Base-by-base conservation (phyloP, 1,140 invertebrate species). In the Hycleus phaleratus region DNA sequence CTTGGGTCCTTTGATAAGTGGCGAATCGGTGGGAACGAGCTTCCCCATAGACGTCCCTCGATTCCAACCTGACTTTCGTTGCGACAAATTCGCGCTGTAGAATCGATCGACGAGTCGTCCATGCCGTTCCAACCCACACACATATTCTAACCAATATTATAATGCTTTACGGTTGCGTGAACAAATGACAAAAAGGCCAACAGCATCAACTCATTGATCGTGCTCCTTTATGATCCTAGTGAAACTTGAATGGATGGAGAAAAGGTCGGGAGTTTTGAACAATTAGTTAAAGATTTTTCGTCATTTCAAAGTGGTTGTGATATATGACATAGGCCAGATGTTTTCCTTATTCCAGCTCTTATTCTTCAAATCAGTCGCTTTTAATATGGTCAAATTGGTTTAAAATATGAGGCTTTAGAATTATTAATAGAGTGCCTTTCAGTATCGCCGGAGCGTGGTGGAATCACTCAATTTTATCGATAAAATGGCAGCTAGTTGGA, bases 311-410 rank as follows among this genome's bases (percentile, higher is more conserved):
- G 48, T 24, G 12, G 24, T 40, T 59, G 51, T 69, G 66, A 71
- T 69, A 68, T 60, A 69, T 64, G 64, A 64, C 60, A 49, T 61
- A 26, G 46, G 38, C 57, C 58, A 64, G 62, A 62, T 62, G 60
- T 60, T 64, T 46, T 46, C 4, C 38, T 32, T 5, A 32, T 45
- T 26, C 10, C n/a, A 18, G 18, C 12, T 18, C 25, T 45, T 47
- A 39, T 26, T 40, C 51, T 58, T 58, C 56, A 45, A 64, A 67
- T 61, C 61, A 61, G 66, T 69, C 65, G 61, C 62, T 57, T 71
- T 69, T 71, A 69, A 71, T 69, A 69, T 69, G 66, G 67, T 69
- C 67, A 71, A 71, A 71, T 71, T 71, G 67, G 62, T 68, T 69
- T 71, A 71, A 66, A 71, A 71, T 71, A 64, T 64, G 64, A 60